Percentiles rank a stretch among this genome's conserved stretches.
These are phyloP conservation scores for Chrysopilus asiliformis DNA, from an alignment of 2,888 invertebrate species.

Conservation along the genomic window DNA sequence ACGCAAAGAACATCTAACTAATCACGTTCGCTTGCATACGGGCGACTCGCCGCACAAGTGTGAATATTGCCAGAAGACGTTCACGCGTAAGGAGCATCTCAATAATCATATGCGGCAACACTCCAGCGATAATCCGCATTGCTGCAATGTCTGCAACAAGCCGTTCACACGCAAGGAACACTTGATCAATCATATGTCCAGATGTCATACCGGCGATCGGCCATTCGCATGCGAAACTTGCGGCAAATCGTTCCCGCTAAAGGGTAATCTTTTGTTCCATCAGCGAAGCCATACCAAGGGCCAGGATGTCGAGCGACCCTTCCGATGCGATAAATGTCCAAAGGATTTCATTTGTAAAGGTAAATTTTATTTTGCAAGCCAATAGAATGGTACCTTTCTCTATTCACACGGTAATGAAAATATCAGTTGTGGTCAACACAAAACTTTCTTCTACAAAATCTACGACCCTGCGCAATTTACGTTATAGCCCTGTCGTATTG, in stretches of 20 bases:
- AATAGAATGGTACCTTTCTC: too few relatives aligned
- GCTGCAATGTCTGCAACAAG: constrained; percentile 72
- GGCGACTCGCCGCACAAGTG: constrained; percentile 77
- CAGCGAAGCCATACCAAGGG: constrained; percentile 74
- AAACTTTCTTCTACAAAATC: too few relatives aligned
- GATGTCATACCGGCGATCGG: constrained; percentile 57
- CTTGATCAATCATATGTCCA: constrained; percentile 67
- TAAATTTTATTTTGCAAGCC: too few relatives aligned
- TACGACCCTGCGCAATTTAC: too few relatives aligned
- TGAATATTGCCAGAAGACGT: constrained; percentile 73
- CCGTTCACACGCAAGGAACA: constrained; percentile 70
- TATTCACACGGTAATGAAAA: too few relatives aligned
- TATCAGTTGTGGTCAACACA: too few relatives aligned
- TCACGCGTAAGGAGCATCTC: constrained; percentile 73
- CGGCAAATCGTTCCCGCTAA: constrained; percentile 74
- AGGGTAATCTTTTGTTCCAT: constrained; percentile 74
- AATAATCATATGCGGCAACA: constrained; percentile 78
- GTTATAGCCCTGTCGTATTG: too few relatives aligned
- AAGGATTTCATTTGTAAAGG: constrained; percentile 84
- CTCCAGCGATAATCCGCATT: constrained; percentile 76
- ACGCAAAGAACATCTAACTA: constrained; percentile 74
- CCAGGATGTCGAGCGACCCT: constrained; percentile 49
- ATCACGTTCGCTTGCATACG: constrained; percentile 68
- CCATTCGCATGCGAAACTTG: constrained; percentile 75
- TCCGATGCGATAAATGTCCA: constrained; percentile 69